Base-by-base conservation (phyloP, 2,888 invertebrate species). In the Cenopis cana region DNA sequence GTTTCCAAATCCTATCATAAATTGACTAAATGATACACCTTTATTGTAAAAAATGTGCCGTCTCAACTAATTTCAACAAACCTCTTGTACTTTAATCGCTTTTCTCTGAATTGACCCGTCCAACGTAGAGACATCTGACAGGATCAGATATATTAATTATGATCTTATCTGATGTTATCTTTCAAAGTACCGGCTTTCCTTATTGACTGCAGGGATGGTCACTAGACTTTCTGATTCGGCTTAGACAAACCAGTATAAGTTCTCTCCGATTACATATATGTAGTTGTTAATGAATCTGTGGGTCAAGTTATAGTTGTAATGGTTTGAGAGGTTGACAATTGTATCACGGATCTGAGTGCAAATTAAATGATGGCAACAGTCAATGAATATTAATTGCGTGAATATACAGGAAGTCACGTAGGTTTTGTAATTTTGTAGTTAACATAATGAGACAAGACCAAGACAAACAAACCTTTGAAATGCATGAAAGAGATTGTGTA, bases 111-210 rank as follows among this genome's bases (percentile, higher is more conserved):
- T 69, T 46, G 54, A 70, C 52, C 10, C 59, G 33, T 60, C 33
- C 33, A 33, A 24, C 10, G 57, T 6, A 46, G 14, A 12, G 41
- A 41, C 41, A 46, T 70, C 60, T 70, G 60, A 70, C 70, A 60
- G 64, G 14, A 65, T 65, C 64, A 57, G 69, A 64, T 69, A 70
- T 52, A 56, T 46, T 56, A 18, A 49, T 36, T 36, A 9, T 36
- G 38, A 59, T 69, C 64, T 57, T 50, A 64, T 56, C 57, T 41
- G 50, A 69, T 69, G 64, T 59, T 57, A 69, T 69, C 69, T 65
- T 57, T 12, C 29, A 57, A 69, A 62, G 62, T 38, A 36, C 61
- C 61, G 68, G 2, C 62, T 9, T 49, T 29, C 33, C 9, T 5
- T 33, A 33, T 0, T 5, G 17, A 18, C 36, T 41, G 5, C 41